These are phyloP conservation scores for Periplaneta americana DNA, from an alignment of 1,140 invertebrate genomes.

Conservation along the genomic window DNA sequence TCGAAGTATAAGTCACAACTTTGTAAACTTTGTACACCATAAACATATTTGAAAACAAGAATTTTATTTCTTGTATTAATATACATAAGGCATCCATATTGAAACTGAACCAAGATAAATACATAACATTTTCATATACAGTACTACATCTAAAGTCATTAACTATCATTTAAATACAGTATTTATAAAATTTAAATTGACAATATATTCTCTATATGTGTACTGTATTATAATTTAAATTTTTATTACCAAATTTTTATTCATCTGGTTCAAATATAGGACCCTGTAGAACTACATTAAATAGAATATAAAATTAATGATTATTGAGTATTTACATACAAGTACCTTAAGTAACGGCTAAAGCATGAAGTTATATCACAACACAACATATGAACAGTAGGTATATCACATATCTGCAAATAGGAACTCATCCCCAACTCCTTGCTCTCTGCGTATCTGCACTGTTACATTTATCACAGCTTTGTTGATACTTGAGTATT, in stretches of 20 bases:
- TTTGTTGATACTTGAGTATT: background rate
- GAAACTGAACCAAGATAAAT: background rate
- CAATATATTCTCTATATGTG: background rate
- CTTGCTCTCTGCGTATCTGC: background rate
- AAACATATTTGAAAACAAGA: background rate
- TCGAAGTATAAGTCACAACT: too few species aligned
- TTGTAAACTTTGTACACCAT: too few species aligned
- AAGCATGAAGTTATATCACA: background rate
- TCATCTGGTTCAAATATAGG: background rate
- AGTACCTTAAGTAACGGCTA: background rate
- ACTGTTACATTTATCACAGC: background rate
- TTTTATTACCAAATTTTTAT: background rate
- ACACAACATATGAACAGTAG: background rate
- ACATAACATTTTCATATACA: background rate
- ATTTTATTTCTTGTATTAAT: background rate
- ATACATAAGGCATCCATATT: background rate
- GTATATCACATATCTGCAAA: background rate
- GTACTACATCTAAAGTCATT: background rate
- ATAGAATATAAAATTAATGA: background rate
- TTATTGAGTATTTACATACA: background rate
- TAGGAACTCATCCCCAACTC: background rate
- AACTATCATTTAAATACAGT: background rate
- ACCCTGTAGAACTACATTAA: background rate
- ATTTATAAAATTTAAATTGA: background rate
- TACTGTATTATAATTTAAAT: background rate